Percentiles rank a stretch among this genome's conserved stretches.
Evolutionary conservation across 2,113 vertebrate genomes (phyloP).

Genomic region (Dendrocopos noguchii): DNA sequence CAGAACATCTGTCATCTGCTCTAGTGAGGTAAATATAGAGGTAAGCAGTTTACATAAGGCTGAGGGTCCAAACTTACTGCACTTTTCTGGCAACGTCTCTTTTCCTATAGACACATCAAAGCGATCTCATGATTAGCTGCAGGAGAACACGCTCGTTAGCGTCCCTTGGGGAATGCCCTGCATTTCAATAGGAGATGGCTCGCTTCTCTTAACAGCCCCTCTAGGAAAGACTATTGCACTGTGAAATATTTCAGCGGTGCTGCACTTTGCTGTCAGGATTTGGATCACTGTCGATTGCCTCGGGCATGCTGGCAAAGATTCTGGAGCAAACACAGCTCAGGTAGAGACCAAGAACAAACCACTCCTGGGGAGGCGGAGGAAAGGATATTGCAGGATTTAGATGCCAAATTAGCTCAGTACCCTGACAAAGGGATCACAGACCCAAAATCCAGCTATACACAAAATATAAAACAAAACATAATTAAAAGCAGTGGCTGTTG

Average conservation of each 20-base stretch:
- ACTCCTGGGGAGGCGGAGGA: neutral
- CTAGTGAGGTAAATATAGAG: neutral
- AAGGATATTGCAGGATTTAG: neutral
- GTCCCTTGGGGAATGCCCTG: neutral
- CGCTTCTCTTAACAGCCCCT: neutral
- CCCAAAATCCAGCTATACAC: neutral
- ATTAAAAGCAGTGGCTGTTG: neutral
- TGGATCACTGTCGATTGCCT: neutral
- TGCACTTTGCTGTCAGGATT: neutral
- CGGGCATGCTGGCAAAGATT: neutral
- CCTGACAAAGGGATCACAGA: neutral
- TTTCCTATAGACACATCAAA: neutral
- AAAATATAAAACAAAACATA: neutral
- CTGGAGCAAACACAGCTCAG: neutral
- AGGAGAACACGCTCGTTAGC: neutral
- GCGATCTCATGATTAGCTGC: neutral
- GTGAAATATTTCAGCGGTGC: neutral
- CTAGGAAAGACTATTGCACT: neutral
- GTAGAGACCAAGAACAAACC: accelerated
- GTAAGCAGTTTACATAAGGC: neutral
- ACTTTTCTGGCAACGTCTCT: neutral
- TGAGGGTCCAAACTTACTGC: neutral
- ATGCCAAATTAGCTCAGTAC: neutral
- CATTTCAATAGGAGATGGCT: neutral
- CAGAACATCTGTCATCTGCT: neutral